phyloP scores from a whole-genome alignment of 2,888 invertebrate species.

The Theodoxus fluviatilis region DNA sequence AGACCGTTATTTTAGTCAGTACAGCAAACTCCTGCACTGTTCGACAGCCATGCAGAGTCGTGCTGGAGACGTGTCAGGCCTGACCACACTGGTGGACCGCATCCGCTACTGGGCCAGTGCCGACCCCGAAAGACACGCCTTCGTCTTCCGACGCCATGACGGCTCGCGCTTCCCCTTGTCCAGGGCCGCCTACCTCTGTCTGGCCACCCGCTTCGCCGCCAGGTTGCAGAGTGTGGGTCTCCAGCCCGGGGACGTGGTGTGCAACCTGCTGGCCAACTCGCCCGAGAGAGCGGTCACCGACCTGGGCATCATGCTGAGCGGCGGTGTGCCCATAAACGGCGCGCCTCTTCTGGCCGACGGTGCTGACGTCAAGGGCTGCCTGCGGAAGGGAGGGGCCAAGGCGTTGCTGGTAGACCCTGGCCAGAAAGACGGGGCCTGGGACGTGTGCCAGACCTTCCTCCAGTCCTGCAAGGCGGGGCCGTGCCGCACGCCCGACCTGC shows the following conservation, averaged over 20 bases:
- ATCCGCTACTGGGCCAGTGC: background rate
- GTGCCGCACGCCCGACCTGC: background rate
- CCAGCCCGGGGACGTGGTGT: conserved; percentile 25
- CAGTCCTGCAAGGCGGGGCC: no score
- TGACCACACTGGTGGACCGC: background rate
- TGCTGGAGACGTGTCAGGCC: no score
- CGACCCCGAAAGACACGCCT: background rate
- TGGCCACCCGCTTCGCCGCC: conserved; percentile 13
- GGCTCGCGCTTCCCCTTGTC: conserved; percentile 7
- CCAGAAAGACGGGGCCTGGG: background rate
- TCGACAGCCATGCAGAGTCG: no score
- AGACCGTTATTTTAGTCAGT: no score
- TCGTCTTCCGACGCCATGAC: conserved; percentile 9
- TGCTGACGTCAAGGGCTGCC: conserved; percentile 2
- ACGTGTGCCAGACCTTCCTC: no score
- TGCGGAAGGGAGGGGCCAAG: background rate
- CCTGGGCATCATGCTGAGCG: conserved; percentile 25
- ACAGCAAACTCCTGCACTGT: no score
- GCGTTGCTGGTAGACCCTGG: conserved; percentile 13
- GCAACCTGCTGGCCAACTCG: conserved; percentile 25
- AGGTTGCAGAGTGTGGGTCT: conserved; percentile 6
- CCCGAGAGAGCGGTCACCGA: conserved; percentile 23
- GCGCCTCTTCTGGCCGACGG: conserved; percentile 22
- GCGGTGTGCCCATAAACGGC: conserved; percentile 24
- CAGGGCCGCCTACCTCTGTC: background rate